Percentiles rank a stretch among this genome's conserved stretches.
Conservation (phyloP, 2,113 vertebrate species). For the Ascaphus truei region DNA sequence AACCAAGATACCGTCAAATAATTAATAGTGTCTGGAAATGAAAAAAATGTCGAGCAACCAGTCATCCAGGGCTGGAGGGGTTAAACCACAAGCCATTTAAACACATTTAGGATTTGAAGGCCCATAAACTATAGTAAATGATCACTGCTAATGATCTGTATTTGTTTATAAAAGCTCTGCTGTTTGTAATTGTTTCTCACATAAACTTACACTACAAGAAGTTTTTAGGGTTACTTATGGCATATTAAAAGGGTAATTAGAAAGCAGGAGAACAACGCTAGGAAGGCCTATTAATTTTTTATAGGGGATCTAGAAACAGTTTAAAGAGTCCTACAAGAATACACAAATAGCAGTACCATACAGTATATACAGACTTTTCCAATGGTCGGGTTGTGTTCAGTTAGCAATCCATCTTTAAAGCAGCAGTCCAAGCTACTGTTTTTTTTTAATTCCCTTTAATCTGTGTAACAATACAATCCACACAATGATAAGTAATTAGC, state of each 20-base stretch:
- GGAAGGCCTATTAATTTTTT: neutral
- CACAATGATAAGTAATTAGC: too few relatives aligned
- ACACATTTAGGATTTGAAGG: neutral
- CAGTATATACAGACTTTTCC: too few relatives aligned
- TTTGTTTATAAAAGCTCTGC: conserved; percentile 15
- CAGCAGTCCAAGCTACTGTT: too few relatives aligned
- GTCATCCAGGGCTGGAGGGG: too few relatives aligned
- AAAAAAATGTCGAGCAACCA: too few relatives aligned
- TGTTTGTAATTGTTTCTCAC: conserved; percentile 7
- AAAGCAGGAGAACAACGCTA: neutral
- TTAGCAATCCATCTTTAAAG: too few relatives aligned
- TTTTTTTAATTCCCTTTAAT: too few relatives aligned
- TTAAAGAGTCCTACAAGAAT: neutral
- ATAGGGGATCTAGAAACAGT: neutral
- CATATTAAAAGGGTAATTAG: conserved; percentile 21
- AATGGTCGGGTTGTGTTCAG: too few relatives aligned
- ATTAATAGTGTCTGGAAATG: too few relatives aligned
- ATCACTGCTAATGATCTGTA: neutral
- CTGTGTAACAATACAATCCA: too few relatives aligned
- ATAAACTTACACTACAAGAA: neutral
- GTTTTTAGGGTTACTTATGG: conserved; percentile 9
- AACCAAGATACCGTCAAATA: too few relatives aligned
- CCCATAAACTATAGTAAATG: neutral
- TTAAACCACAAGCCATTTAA: too few relatives aligned
- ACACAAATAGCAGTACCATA: neutral